These are phyloP conservation scores for Monarcha castaneiventris DNA, from an alignment of 2,113 vertebrate genomes.

Conservation along the genomic window DNA sequence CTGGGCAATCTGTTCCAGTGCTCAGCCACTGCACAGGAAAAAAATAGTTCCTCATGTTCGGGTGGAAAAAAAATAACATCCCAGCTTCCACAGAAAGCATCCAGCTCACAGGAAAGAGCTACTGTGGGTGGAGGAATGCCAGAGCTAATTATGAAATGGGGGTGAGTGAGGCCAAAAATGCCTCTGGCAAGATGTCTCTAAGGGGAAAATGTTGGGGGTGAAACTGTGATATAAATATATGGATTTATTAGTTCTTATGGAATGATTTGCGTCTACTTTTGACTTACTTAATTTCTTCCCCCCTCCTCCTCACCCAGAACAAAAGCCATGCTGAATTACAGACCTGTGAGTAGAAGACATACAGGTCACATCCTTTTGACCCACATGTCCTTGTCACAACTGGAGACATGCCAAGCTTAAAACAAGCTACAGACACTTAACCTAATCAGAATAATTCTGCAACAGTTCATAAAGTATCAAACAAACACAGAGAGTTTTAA, in stretches of 20 bases:
- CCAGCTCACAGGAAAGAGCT: not conserved
- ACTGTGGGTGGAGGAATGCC: not conserved
- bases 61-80: not conserved
- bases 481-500: not conserved
- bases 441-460: slow-evolving; percentile 13
- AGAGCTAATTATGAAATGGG: not conserved
- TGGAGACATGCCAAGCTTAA: not conserved
- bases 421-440: not conserved
- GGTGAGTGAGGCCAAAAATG: not conserved
- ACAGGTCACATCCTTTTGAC: not conserved
- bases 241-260: not conserved
- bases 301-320: rapidly evolving
- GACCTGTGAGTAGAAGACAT: not conserved
- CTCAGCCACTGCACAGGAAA: not conserved
- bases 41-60: not conserved
- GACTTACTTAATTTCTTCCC: not conserved
- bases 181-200: not conserved
- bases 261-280: not conserved
- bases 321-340: not conserved
- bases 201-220: not conserved
- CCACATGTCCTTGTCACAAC: not conserved
- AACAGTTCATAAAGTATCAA: not conserved
- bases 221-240: not conserved
- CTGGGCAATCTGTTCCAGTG: not conserved
- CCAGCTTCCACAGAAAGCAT: not conserved